Percentiles rank a stretch among this genome's conserved stretches.
phyloP scores from a whole-genome alignment of 2,797 vertebrate genomes.

The Anniella stebbinsi region DNA sequence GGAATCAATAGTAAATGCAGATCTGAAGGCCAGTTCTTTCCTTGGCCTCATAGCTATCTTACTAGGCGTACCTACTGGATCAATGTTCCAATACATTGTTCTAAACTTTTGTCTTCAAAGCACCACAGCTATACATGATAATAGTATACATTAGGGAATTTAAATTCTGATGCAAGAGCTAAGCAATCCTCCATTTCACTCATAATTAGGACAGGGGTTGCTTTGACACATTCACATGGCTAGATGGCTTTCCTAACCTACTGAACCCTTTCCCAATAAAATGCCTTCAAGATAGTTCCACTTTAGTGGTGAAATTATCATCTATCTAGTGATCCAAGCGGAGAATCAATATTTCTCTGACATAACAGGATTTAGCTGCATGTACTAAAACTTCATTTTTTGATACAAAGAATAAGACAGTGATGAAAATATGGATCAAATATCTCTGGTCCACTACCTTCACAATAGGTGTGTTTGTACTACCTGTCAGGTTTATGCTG shows the following conservation, averaged over 20 bases:
- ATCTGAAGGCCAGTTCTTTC: neutral
- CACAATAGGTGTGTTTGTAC: neutral
- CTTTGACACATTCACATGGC: neutral
- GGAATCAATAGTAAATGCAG: neutral
- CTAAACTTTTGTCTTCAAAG: neutral
- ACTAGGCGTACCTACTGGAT: neutral
- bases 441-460: too few relatives aligned
- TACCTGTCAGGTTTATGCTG: neutral
- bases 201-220: neutral
- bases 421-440: neutral
- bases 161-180: fast-evolving
- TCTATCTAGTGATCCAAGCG: neutral
- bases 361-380: neutral
- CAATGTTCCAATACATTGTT: fast-evolving
- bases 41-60: neutral
- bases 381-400: neutral
- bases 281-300: neutral
- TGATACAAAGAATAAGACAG: neutral
- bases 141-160: neutral
- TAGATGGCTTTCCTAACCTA: neutral
- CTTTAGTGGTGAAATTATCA: neutral
- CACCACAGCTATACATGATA: neutral
- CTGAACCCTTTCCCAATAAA: neutral
- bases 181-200: neutral
- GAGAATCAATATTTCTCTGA: neutral